phyloP scores from a whole-genome alignment of 1,140 invertebrate genomes.

The Drosophila kohkoa region DNA sequence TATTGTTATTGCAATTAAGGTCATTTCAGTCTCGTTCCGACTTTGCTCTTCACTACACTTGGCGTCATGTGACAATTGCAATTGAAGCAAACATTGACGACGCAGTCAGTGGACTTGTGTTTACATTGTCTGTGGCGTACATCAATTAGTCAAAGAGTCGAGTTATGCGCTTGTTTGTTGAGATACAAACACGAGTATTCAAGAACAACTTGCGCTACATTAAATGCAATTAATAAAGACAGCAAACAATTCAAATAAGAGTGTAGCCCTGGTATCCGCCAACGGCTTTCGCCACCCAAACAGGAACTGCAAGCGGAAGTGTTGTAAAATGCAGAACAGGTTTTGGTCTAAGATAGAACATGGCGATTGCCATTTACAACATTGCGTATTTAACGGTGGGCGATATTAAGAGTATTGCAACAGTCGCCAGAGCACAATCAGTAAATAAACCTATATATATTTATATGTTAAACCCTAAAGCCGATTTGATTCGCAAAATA shows the following conservation, averaged over 20 bases:
- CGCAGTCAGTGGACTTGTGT: constrained; percentile 2
- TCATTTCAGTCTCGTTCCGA: background rate
- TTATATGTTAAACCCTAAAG: background rate
- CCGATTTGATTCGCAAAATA: constrained; percentile 22
- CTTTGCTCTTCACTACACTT: background rate
- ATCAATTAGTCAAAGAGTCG: constrained; percentile 29
- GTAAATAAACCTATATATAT: background rate
- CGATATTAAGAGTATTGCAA: constrained; percentile 1
- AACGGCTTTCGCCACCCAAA: constrained; percentile 32
- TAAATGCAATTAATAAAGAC: constrained; percentile 7
- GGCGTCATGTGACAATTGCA: constrained; percentile 34
- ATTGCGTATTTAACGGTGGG: constrained; percentile 9
- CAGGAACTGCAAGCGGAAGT: constrained; percentile 47
- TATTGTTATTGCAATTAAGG: constrained; percentile 6
- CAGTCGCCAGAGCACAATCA: background rate
- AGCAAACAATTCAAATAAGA: background rate
- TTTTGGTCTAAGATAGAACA: constrained; percentile 8
- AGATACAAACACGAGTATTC: background rate
- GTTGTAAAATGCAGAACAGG: constrained; percentile 15
- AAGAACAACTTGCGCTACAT: background rate
- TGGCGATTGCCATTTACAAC: background rate
- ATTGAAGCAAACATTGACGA: constrained; percentile 34
- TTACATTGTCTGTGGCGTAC: background rate
- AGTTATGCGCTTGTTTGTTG: constrained; percentile 1
- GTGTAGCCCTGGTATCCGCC: constrained; percentile 3